Evolutionary conservation across 2,113 vertebrate genomes (phyloP).

Genomic region (Periophthalmus modestus): DNA sequence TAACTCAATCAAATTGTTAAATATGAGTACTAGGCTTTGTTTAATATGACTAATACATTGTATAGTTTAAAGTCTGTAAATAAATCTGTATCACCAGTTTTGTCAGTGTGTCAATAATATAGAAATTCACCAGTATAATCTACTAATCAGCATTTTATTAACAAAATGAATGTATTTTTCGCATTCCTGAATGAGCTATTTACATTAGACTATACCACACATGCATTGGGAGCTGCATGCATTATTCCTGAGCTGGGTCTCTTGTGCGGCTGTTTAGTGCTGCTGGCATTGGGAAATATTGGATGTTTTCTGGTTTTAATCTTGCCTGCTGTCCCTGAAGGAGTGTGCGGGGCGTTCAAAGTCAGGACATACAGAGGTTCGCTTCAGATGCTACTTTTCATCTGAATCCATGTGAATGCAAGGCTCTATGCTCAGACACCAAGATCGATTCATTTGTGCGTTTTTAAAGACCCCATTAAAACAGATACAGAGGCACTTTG

Average conservation of each 20-base stretch:
- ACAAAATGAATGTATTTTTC: too few species aligned
- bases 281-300: conserved; percentile 49
- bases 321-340: conserved; percentile 32
- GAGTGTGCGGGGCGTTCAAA: conserved; percentile 48
- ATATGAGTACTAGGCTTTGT: too few species aligned
- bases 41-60: too few species aligned
- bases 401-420: not conserved
- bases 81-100: too few species aligned
- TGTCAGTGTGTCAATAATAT: too few species aligned
- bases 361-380: conserved; percentile 31
- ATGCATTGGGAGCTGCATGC: conserved; percentile 2
- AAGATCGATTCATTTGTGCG: not conserved
- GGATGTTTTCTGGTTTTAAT: conserved; percentile 52
- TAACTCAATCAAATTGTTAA: too few species aligned
- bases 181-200: not conserved
- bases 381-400: conserved; percentile 10
- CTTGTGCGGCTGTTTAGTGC: conserved; percentile 42
- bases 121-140: too few species aligned
- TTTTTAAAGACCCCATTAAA: not conserved
- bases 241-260: conserved; percentile 35
- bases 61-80: too few species aligned
- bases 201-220: not conserved
- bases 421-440: not conserved
- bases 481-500: not conserved
- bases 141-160: too few species aligned